These are phyloP conservation scores for Leptinotarsa haldemani DNA, from an alignment of 2,888 invertebrate species.

Conservation along the genomic window DNA sequence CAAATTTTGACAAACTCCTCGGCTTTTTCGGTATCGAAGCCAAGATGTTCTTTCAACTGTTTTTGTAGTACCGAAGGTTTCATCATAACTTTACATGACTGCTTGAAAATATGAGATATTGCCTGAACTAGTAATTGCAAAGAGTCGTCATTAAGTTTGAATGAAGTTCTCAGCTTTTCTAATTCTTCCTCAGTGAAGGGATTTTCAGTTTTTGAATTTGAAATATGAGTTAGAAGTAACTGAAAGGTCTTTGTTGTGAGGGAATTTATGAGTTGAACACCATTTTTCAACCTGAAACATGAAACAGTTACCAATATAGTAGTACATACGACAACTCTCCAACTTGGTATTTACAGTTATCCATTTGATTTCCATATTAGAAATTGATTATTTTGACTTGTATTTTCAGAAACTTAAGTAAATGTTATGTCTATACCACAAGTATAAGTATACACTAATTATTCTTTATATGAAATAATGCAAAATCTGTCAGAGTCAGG, in stretches of 20 bases:
- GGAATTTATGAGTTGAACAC: constrained; percentile 57
- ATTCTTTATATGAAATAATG: no score
- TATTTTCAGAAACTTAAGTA: not conserved
- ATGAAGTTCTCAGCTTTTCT: constrained; percentile 53
- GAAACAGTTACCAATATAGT: not conserved
- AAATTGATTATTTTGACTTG: not conserved
- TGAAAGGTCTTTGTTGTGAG: constrained; percentile 54
- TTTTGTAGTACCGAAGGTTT: constrained; percentile 70
- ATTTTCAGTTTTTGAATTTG: constrained; percentile 48
- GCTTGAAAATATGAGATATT: constrained; percentile 65
- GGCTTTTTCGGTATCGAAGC: constrained; percentile 68
- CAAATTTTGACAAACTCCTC: constrained; percentile 69
- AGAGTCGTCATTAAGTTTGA: constrained; percentile 51
- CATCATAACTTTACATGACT: constrained; percentile 68
- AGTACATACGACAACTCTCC: not conserved
- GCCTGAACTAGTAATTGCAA: constrained; percentile 56
- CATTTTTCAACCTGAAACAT: constrained; percentile 54
- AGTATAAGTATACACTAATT: no score
- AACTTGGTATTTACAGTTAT: not conserved
- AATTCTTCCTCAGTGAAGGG: constrained; percentile 55
- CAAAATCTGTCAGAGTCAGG: no score
- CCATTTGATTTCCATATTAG: constrained; percentile 11
- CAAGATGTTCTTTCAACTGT: constrained; percentile 66
- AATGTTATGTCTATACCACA: no score
- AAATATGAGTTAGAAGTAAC: constrained; percentile 53